Conservation (phyloP, 2,113 vertebrate genomes). For the Dermatemys mawii region DNA sequence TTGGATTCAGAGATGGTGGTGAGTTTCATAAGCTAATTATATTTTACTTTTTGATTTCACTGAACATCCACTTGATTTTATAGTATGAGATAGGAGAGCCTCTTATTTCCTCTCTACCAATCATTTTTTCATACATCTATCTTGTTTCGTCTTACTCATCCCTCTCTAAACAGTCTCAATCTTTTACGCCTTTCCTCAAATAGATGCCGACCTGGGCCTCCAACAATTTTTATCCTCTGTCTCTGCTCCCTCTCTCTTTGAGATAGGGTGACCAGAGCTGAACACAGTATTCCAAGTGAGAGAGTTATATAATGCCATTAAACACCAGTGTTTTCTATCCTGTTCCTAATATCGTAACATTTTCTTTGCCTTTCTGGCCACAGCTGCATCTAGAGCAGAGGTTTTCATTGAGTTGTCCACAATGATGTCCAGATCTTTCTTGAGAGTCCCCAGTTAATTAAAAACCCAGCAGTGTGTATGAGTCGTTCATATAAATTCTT, state of each 20-base stretch:
- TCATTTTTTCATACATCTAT: neutral
- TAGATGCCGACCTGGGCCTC: neutral
- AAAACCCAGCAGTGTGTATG: neutral
- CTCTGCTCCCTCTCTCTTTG: neutral
- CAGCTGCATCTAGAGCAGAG: accelerated
- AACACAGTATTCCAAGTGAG: neutral
- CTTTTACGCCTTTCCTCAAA: neutral
- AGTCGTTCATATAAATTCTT: neutral
- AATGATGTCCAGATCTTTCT: neutral
- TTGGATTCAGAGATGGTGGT: accelerated
- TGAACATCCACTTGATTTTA: accelerated
- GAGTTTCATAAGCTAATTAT: accelerated
- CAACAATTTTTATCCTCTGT: accelerated
- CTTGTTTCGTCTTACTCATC: accelerated
- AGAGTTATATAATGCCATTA: neutral
- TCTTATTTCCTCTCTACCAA: accelerated
- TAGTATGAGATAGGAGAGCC: neutral
- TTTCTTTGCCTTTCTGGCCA: neutral
- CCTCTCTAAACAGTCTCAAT: neutral
- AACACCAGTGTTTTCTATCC: neutral
- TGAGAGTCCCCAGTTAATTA: neutral
- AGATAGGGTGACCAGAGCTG: neutral
- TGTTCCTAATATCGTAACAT: neutral
- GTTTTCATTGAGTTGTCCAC: accelerated
- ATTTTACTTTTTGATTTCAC: neutral